Conservation (phyloP, 2,888 invertebrate genomes). For the Cotesia congregata region DNA sequence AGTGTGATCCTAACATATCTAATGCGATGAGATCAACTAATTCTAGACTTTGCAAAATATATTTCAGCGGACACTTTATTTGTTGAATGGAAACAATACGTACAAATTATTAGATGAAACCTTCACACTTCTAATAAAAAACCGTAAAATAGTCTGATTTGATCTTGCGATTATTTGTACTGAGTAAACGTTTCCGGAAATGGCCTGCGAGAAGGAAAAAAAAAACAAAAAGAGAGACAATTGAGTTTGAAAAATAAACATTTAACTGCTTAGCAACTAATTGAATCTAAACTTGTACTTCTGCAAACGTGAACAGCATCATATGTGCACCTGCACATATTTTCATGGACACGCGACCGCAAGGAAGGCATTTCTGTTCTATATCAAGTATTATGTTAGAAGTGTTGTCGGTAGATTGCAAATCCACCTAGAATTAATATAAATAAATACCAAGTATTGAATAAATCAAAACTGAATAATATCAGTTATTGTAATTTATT, state of each 20-base stretch:
- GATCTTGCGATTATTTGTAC: constrained; percentile 6
- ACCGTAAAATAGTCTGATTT: not conserved
- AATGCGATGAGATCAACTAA: not conserved
- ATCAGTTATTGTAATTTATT: not conserved
- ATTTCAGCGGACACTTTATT: not conserved
- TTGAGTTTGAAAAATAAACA: constrained; percentile 2
- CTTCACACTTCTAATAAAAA: not conserved
- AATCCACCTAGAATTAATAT: not conserved
- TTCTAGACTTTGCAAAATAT: constrained; percentile 2
- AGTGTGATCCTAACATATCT: constrained; percentile 4
- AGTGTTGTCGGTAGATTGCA: not conserved
- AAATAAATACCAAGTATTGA: not conserved
- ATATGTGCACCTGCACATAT: constrained; percentile 39
- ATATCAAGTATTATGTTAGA: constrained; percentile 9
- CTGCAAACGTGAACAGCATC: constrained; percentile 29
- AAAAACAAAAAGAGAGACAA: constrained; percentile 18
- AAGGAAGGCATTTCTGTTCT: constrained; percentile 10
- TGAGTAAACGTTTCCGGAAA: constrained; percentile 12
- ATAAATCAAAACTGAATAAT: not conserved
- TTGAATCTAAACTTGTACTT: constrained; percentile 33
- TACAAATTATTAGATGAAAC: not conserved
- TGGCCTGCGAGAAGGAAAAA: not conserved
- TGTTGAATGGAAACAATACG: not conserved
- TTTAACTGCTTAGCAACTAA: constrained; percentile 35
- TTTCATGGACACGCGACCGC: constrained; percentile 36